A percentile compares a stretch with the other conserved stretches of the same genome.
Conservation (phyloP, 2,888 invertebrate genomes). For the Pseudanteris insignis region DNA sequence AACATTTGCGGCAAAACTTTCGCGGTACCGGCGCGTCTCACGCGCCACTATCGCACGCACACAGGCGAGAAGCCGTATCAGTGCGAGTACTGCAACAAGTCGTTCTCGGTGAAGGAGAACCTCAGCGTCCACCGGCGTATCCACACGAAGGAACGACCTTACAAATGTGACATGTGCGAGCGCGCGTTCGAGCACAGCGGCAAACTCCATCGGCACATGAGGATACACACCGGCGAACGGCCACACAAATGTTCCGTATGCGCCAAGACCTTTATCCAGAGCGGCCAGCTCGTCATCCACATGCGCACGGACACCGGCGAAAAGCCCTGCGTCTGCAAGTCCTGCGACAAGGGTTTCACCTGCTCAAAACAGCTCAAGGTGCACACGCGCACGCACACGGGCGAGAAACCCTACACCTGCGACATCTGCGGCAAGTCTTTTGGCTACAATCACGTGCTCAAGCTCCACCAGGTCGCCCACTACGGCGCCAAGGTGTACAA, state of each 20-base stretch:
- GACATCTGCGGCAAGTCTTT: constrained; percentile 91
- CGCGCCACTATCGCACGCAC: constrained; percentile 87
- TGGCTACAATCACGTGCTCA: constrained; percentile 90
- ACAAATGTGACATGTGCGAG: constrained; percentile 87
- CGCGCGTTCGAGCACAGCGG: constrained; percentile 92
- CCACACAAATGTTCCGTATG: constrained; percentile 90
- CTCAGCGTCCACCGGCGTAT: constrained; percentile 87
- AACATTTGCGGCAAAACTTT: constrained; percentile 91
- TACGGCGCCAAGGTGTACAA: constrained; percentile 93
- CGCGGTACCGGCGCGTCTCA: constrained; percentile 86
- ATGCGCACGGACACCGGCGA: constrained; percentile 90
- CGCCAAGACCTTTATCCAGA: constrained; percentile 89
- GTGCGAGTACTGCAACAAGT: constrained; percentile 91
- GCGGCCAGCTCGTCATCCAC: constrained; percentile 90
- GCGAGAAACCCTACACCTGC: constrained; percentile 90
- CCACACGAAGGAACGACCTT: constrained; percentile 91
- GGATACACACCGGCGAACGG: constrained; percentile 89
- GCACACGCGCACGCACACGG: constrained; percentile 90
- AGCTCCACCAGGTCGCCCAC: constrained; percentile 88
- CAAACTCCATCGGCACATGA: constrained; percentile 88
- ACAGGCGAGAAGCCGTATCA: constrained; percentile 91
- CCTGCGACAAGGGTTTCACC: constrained; percentile 91
- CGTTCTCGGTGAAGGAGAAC: constrained; percentile 92
- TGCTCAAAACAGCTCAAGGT: constrained; percentile 92
- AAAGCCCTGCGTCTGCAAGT: constrained; percentile 81